Evolutionary conservation across 2,113 vertebrate species (phyloP).

Genomic region (Scomber colias): DNA sequence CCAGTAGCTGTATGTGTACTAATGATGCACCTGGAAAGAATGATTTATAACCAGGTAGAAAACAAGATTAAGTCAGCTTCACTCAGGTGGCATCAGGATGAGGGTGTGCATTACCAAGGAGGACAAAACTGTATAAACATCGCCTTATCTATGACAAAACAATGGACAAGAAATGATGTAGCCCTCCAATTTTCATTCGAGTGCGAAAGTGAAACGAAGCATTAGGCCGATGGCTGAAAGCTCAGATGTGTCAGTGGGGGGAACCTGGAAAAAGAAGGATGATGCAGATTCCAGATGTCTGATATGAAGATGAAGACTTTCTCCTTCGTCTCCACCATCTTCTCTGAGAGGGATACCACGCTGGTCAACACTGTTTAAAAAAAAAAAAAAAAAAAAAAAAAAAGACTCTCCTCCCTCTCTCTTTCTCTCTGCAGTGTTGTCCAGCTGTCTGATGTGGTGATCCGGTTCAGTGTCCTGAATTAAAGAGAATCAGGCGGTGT

Average conservation of each 20-base stretch:
- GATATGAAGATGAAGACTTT: constrained; percentile 58
- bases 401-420: neutral
- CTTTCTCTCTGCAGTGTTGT: constrained; percentile 25
- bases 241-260: neutral
- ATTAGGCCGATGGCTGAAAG: neutral
- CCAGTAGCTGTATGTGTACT: neutral
- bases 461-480: constrained; percentile 66
- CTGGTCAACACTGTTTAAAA: neutral
- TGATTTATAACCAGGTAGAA: constrained; percentile 61
- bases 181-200: constrained; percentile 19
- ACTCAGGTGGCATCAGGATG: constrained; percentile 19
- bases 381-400: neutral
- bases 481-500: constrained; percentile 53
- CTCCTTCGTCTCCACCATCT: constrained; percentile 19
- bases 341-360: constrained; percentile 5
- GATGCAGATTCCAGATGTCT: constrained; percentile 24
- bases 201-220: neutral
- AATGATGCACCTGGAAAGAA: neutral
- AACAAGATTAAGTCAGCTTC: constrained; percentile 36
- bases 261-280: constrained; percentile 35
- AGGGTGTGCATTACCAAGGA: constrained; percentile 17
- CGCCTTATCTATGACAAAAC: constrained; percentile 52
- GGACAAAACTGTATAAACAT: constrained; percentile 72
- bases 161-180: constrained; percentile 23
- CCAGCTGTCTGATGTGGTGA: constrained; percentile 60